Percentiles rank a stretch among this genome's conserved stretches.
Conservation (phyloP, 2,113 vertebrate species). For the Petaurus breviceps region DNA sequence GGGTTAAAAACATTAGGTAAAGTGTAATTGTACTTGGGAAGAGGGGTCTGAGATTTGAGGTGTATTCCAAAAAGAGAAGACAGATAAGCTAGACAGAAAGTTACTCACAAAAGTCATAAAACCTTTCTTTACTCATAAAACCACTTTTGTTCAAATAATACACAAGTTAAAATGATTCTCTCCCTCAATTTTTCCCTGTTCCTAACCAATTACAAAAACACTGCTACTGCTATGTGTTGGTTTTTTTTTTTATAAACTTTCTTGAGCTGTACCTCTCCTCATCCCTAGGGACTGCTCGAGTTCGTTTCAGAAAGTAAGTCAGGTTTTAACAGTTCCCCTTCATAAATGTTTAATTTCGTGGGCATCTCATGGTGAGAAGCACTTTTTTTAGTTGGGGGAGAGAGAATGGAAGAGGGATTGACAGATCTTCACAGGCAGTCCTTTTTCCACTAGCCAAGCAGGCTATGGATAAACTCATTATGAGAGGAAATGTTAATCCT, state of each 20-base stretch:
- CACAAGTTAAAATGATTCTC: background rate
- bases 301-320: background rate
- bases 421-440: background rate
- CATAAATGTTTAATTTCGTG: background rate
- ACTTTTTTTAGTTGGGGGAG: background rate
- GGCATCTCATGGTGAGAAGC: background rate
- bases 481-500: constrained; percentile 31
- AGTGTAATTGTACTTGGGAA: background rate
- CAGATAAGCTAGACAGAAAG: background rate
- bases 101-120: background rate
- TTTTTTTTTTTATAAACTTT: background rate
- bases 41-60: background rate
- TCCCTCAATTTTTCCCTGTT: background rate
- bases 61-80: background rate
- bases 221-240: background rate
- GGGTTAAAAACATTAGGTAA: background rate
- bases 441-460: constrained; percentile 25
- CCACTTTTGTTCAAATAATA: background rate
- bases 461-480: constrained; percentile 1
- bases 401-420: background rate
- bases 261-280: background rate
- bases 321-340: background rate
- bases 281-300: background rate
- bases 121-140: background rate
- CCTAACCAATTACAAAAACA: background rate